Percentiles rank a stretch among this genome's conserved stretches.
These are phyloP conservation scores for Pseudoips prasinana DNA, from an alignment of 2,888 invertebrate species.

Conservation along the genomic window DNA sequence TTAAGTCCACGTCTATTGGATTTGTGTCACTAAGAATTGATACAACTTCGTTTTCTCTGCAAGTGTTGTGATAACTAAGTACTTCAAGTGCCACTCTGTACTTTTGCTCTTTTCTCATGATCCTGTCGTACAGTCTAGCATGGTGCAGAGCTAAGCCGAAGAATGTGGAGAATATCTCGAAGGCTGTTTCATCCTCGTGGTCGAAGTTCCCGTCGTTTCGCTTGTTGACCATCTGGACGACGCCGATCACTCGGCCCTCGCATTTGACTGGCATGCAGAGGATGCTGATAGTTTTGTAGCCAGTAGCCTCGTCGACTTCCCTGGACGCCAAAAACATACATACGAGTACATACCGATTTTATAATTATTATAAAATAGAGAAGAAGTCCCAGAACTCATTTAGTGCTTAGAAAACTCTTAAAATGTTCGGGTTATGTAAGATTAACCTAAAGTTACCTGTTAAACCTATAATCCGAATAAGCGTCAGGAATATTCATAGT, in stretches of 20 bases:
- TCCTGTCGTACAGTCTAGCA: conserved; percentile 92
- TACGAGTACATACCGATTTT: no score
- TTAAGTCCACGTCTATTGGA: conserved; percentile 51
- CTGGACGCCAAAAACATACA: conserved; percentile 45
- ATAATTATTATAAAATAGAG: no score
- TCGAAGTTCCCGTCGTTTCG: conserved; percentile 78
- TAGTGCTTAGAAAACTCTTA: no score
- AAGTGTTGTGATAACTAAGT: conserved; percentile 91
- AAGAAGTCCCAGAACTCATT: no score
- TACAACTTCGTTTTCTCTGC: conserved; percentile 86
- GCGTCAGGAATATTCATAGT: conserved; percentile 92
- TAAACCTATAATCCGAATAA: conserved; percentile 89
- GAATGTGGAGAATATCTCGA: conserved; percentile 92
- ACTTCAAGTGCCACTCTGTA: conserved; percentile 91
- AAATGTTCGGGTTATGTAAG: no score
- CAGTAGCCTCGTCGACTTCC: conserved; percentile 85
- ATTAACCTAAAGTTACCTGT: no score
- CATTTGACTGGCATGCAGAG: conserved; percentile 95
- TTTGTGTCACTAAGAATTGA: conserved; percentile 39
- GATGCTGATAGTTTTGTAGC: conserved; percentile 87
- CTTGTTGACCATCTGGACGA: conserved; percentile 93
- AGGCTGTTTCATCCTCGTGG: conserved; percentile 89
- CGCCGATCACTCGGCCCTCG: conserved; percentile 89
- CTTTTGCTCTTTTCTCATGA: conserved; percentile 91
- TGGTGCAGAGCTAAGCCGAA: conserved; percentile 93